Evolutionary conservation across 2,888 invertebrate genomes (phyloP).

Genomic region (Monopis laevigella): DNA sequence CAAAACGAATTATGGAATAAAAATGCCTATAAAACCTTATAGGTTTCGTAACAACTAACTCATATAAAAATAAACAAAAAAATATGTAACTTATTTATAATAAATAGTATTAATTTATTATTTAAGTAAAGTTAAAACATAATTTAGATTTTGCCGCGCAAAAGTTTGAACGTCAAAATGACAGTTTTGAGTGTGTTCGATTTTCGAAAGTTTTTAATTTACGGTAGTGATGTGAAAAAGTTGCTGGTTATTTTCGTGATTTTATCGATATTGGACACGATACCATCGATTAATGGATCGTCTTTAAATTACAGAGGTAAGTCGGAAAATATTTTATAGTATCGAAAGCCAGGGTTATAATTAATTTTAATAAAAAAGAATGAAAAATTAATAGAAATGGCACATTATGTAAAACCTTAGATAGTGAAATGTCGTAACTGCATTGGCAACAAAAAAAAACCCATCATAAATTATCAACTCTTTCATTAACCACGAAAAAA

Average conservation of each 20-base stretch:
- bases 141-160: constrained; percentile 32
- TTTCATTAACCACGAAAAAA: too few species aligned
- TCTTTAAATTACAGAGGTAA: constrained; percentile 45
- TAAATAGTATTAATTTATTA: constrained; percentile 21
- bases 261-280: constrained; percentile 43
- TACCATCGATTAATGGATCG: constrained; percentile 33
- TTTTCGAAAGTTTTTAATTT: constrained; percentile 36
- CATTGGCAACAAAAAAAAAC: too few species aligned
- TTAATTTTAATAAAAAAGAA: too few species aligned
- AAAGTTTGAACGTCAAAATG: constrained; percentile 47
- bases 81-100: constrained; percentile 21
- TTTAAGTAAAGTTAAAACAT: constrained; percentile 12
- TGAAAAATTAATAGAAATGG: too few species aligned
- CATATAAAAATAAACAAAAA: not conserved
- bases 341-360: too few species aligned
- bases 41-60: constrained; percentile 24
- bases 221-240: constrained; percentile 49
- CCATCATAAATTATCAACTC: too few species aligned
- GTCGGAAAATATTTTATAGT: too few species aligned
- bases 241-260: constrained; percentile 44
- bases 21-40: constrained; percentile 43
- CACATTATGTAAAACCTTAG: too few species aligned
- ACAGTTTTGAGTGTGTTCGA: constrained; percentile 48
- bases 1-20: constrained; percentile 17
- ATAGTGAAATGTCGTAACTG: too few species aligned